Conservation (phyloP, 2,113 vertebrate species). For the Lophius piscatorius region DNA sequence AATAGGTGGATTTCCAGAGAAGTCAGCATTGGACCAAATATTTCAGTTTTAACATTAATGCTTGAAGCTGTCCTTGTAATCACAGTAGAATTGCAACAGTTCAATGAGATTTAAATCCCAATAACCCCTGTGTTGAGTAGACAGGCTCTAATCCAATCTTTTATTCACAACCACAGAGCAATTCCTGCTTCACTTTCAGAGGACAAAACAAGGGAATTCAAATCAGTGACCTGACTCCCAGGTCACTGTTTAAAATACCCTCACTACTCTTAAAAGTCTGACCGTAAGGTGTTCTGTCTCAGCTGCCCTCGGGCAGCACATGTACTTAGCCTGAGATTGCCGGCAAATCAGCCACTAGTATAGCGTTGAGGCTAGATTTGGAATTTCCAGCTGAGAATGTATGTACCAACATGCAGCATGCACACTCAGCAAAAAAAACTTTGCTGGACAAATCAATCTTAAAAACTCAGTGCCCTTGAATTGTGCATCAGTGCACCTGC, state of each 20-base stretch:
- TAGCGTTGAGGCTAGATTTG: conserved; percentile 16
- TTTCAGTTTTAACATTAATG: conserved; percentile 23
- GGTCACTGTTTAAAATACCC: not conserved
- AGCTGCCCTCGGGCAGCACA: conserved; percentile 27
- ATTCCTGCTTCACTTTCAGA: conserved; percentile 34
- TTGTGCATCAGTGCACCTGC: conserved; percentile 42
- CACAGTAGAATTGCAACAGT: conserved; percentile 47
- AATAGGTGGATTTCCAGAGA: conserved; percentile 7
- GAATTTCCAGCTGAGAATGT: conserved; percentile 19
- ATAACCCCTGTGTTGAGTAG: conserved; percentile 50
- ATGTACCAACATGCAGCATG: conserved; percentile 11
- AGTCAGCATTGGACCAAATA: not conserved
- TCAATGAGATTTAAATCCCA: conserved; percentile 71
- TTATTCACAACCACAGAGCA: conserved; percentile 52
- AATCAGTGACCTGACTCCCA: conserved; percentile 29
- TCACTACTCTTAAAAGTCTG: too few relatives aligned
- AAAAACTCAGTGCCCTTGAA: conserved; percentile 14
- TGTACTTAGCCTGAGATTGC: conserved; percentile 9
- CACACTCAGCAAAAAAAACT: conserved; percentile 41
- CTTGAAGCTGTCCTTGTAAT: conserved; percentile 45
- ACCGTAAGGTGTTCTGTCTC: conserved; percentile 7
- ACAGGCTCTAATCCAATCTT: conserved; percentile 59
- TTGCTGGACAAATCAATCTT: conserved; percentile 16
- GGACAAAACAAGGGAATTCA: conserved; percentile 45
- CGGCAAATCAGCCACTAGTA: conserved; percentile 5